Base-by-base conservation (phyloP, 2,888 invertebrate species). In the Nymphalis c-album region DNA sequence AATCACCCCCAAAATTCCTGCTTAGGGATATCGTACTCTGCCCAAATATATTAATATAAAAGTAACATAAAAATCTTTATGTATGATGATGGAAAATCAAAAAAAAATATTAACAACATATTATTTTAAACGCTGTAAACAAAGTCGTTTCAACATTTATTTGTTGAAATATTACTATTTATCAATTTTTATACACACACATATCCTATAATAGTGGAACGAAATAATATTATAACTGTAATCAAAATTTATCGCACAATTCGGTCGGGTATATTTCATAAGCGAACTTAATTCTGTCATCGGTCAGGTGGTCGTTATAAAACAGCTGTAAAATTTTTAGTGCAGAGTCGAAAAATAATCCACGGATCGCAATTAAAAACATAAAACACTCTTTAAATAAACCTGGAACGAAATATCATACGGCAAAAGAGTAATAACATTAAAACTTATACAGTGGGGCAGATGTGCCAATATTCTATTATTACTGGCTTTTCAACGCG, bases 401-500 rank as follows among this genome's bases (percentile, higher is more conserved):
- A 85, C 84, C 81, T 82, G 82, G 81, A 86, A 79, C 84, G 81
- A 82, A 85, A 88, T 88, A 88, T 90, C 85, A 86, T 86, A 86
- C 81, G 80, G 80, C 80, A 79, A 83, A 80, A 80, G 81, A 86
- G 87, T 86, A 88, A 89, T 90, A 90, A 88, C 89, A 90, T 90
- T 90, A 90, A 89, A 90, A 90, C 86, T 85, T 87, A 90, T 88
- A 89, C 82, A 83, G 81, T 85, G 84, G 82, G 85, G 88, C 88
- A 90, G 89, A 91, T 90, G 90, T 90, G 89, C 91, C 89, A 90
- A 90, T 90, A 88, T 89, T 88, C 90, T 91, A 91, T 91, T 92
- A 91, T 91, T 90, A 88, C 90, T 89, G 85, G 87, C 86, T 87
- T 92, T 91, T 90, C 91, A 86, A 80, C 87, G 80, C 85, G 85